phyloP scores from a whole-genome alignment of 2,113 vertebrate species.

The Osmerus eperlanus region DNA sequence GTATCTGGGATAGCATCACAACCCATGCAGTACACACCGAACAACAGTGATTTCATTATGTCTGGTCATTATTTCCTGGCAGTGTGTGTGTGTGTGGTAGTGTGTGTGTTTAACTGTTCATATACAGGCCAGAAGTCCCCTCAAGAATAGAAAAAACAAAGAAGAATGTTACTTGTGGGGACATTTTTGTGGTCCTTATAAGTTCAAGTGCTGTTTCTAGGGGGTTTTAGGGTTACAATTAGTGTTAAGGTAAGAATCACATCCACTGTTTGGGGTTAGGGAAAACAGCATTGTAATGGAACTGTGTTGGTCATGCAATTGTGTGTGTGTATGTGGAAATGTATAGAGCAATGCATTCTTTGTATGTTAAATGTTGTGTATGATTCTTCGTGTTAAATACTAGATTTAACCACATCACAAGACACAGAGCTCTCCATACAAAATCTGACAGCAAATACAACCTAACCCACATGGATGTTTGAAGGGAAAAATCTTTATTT shows the following conservation, averaged over 20 bases:
- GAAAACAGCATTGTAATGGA: too few species aligned
- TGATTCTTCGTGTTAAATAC: neutral
- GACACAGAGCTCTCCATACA: neutral
- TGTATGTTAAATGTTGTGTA: too few species aligned
- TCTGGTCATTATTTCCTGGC: constrained; percentile 6
- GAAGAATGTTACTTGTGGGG: too few species aligned
- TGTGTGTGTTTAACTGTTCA: neutral
- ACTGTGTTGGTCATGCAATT: too few species aligned
- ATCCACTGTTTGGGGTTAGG: too few species aligned
- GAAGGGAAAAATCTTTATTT: too few species aligned
- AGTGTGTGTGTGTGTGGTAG: neutral
- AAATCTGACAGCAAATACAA: neutral
- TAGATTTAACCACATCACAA: neutral
- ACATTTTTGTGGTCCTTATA: too few species aligned
- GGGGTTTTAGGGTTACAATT: too few species aligned
- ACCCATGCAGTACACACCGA: constrained; percentile 21
- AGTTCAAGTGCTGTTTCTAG: too few species aligned
- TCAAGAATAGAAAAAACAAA: too few species aligned
- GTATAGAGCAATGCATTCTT: too few species aligned
- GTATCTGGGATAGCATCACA: neutral
- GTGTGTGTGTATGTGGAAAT: neutral
- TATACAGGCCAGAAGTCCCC: neutral
- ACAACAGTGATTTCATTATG: constrained; percentile 53
- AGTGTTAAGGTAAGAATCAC: too few species aligned
- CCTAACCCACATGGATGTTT: neutral